Evolutionary conservation across 92 coral and sea anemone species (phyloP).

Genomic region (Porites evermanni): DNA sequence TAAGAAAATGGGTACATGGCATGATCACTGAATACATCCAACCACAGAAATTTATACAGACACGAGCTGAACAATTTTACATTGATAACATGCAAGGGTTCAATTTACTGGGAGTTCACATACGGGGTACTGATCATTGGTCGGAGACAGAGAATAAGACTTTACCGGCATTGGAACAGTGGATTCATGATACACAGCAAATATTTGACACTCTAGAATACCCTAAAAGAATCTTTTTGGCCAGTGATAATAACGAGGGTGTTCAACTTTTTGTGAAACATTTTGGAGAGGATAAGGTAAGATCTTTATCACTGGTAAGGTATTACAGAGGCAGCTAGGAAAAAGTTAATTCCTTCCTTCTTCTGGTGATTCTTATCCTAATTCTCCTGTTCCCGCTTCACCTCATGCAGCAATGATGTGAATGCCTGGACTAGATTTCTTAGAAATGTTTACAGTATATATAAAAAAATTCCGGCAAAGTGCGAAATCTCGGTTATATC

Average conservation of each 20-base stretch:
- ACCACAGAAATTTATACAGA: conserved; percentile 27
- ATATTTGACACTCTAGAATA: conserved; percentile 22
- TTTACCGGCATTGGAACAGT: conserved; percentile 34
- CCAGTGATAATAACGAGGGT: conserved; percentile 57
- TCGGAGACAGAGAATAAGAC: conserved; percentile 22
- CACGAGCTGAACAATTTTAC: conserved; percentile 20
- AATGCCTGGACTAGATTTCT: too few species aligned
- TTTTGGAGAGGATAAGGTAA: conserved; percentile 54
- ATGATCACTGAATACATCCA: conserved; percentile 22
- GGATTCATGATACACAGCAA: conserved; percentile 35
- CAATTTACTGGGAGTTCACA: conserved; percentile 51
- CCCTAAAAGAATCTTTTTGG: conserved; percentile 60
- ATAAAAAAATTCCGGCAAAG: too few species aligned
- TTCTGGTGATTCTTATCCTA: too few species aligned
- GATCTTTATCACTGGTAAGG: neutral
- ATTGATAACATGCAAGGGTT: conserved; percentile 18
- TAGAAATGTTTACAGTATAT: too few species aligned
- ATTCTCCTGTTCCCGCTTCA: too few species aligned
- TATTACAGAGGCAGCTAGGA: too few species aligned
- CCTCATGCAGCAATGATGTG: too few species aligned
- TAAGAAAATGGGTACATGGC: conserved; percentile 43
- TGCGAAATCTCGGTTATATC: too few species aligned
- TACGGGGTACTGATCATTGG: conserved; percentile 59
- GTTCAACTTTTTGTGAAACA: conserved; percentile 28
- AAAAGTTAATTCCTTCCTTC: too few species aligned